Evolutionary conservation across 2,113 vertebrate genomes (phyloP).

Genomic region (Chionodraco myersi): DNA sequence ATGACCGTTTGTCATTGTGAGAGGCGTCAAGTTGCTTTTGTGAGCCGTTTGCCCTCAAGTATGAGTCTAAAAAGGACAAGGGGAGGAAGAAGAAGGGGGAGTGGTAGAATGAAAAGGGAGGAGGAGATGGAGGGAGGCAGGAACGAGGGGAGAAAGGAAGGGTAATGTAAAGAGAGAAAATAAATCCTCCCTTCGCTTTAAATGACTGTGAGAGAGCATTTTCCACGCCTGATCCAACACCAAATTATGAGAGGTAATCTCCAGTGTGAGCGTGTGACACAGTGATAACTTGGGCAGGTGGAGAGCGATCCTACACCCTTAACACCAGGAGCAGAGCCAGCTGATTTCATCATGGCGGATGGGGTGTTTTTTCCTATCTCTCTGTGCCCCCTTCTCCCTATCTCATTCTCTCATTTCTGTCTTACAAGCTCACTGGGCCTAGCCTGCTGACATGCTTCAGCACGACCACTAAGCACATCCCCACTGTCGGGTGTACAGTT

Average conservation of each 20-base stretch:
- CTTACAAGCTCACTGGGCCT: constrained; percentile 53
- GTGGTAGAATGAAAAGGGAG: constrained; percentile 29
- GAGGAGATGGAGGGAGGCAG: constrained; percentile 31
- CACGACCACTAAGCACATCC: constrained; percentile 72
- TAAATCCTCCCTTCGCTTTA: constrained; percentile 46
- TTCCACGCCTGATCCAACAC: constrained; percentile 40
- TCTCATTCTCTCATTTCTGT: constrained; percentile 63
- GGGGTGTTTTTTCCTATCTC: constrained; percentile 23
- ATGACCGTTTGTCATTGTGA: constrained; percentile 79
- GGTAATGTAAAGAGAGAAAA: constrained; percentile 41
- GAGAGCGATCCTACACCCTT: constrained; percentile 56
- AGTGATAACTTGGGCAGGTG: constrained; percentile 59
- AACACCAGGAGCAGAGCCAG: constrained; percentile 32
- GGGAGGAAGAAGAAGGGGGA: constrained; percentile 17
- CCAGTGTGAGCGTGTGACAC: constrained; percentile 61
- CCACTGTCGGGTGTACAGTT: constrained; percentile 59
- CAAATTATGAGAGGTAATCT: constrained; percentile 64
- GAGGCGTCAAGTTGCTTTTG: constrained; percentile 59
- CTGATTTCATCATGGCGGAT: constrained; percentile 63
- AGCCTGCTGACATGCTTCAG: constrained; percentile 66
- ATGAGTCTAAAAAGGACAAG: constrained; percentile 30
- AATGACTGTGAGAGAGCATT: constrained; percentile 40
- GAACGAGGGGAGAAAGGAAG: not conserved
- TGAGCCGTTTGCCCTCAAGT: constrained; percentile 55
- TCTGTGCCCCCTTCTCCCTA: constrained; percentile 9